These are phyloP conservation scores for Steinernema carpocapsae DNA, from an alignment of 2,888 invertebrate species.

Conservation along the genomic window DNA sequence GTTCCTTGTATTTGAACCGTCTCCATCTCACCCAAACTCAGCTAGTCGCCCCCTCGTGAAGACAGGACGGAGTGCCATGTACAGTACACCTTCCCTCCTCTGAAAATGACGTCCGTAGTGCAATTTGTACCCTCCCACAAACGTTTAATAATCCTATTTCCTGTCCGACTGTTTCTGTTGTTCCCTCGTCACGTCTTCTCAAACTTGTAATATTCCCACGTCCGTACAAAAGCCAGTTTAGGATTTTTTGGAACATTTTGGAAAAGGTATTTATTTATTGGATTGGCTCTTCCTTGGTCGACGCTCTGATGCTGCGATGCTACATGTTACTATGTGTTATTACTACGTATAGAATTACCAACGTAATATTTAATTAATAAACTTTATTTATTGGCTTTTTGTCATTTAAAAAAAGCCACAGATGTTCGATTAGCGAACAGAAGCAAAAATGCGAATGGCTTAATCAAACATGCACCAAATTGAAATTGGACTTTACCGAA, in stretches of 20 bases:
- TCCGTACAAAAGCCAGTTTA: too few relatives aligned
- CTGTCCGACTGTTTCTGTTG: too few relatives aligned
- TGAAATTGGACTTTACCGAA: too few relatives aligned
- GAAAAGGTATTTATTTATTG: neutral
- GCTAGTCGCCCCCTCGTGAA: conserved; percentile 15
- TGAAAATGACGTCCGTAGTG: neutral
- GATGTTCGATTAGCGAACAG: too few relatives aligned
- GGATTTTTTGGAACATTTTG: too few relatives aligned
- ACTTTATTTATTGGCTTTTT: conserved; percentile 8
- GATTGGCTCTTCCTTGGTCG: neutral
- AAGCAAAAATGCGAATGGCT: neutral
- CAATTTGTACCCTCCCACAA: neutral
- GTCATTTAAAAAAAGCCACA: too few relatives aligned
- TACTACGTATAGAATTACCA: conserved; percentile 13
- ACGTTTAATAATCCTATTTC: too few relatives aligned
- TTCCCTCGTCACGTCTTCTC: neutral
- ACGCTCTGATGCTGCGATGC: neutral
- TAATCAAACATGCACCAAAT: too few relatives aligned
- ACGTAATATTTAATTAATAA: conserved; percentile 33
- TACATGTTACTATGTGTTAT: neutral
- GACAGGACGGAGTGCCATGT: conserved; percentile 30
- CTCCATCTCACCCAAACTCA: neutral
- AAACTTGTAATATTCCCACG: too few relatives aligned
- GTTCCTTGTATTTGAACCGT: neutral
- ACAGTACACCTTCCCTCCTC: neutral